Conservation (phyloP, 2,113 vertebrate species). For the Calidris pugnax region DNA sequence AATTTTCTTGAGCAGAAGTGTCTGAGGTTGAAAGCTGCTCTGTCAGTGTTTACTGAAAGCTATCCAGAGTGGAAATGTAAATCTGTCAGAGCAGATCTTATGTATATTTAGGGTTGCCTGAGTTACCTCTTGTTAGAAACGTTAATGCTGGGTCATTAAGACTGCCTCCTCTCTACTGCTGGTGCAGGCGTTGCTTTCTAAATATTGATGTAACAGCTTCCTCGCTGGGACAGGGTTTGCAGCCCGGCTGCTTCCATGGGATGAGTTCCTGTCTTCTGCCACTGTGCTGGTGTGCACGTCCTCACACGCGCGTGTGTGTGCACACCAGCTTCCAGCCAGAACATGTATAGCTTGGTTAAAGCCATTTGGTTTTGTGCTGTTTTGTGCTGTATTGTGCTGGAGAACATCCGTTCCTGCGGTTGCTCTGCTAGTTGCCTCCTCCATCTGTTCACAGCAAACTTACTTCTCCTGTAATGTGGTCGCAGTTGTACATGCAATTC, state of each 20-base stretch:
- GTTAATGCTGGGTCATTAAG: neutral
- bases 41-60: neutral
- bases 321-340: neutral
- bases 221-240: neutral
- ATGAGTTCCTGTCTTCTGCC: neutral
- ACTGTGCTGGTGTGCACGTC: neutral
- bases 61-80: neutral
- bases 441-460: neutral
- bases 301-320: rapidly evolving
- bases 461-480: neutral
- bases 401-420: neutral
- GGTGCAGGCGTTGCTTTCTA: neutral
- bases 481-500: neutral
- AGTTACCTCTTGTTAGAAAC: neutral
- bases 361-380: neutral
- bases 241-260: neutral
- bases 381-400: neutral
- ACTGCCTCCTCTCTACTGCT: neutral
- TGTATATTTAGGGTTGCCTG: neutral
- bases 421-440: neutral
- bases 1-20: neutral
- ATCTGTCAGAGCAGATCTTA: neutral
- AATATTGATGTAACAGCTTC: neutral
- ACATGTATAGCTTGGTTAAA: rapidly evolving
- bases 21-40: neutral